A percentile compares a stretch with the other conserved stretches of the same genome.
These are phyloP conservation scores for Trichonephila clavata DNA, from an alignment of 1,140 invertebrate genomes.

Conservation along the genomic window DNA sequence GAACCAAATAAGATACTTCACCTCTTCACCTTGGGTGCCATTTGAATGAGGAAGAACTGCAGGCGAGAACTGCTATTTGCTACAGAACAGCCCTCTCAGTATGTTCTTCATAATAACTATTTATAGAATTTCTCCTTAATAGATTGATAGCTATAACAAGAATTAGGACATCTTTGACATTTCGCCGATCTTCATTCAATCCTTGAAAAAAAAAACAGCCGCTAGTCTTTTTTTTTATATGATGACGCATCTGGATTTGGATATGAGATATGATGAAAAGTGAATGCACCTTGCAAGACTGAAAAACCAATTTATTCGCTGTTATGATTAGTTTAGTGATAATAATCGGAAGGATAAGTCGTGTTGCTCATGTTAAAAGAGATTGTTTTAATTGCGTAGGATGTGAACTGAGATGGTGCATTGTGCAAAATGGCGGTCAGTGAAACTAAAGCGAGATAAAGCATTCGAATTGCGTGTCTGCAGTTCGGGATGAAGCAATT, in stretches of 20 bases:
- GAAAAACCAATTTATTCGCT: not conserved
- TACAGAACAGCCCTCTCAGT: not conserved
- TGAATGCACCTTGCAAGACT: too few relatives aligned
- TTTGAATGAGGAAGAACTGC: not conserved
- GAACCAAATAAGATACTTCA: not conserved
- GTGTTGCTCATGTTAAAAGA: not conserved
- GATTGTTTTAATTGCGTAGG: not conserved
- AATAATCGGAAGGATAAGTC: not conserved
- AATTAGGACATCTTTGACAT: not conserved
- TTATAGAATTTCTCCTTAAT: not conserved
- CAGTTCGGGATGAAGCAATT: not conserved
- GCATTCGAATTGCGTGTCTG: not conserved
- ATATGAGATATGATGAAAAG: too few relatives aligned
- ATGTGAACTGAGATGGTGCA: not conserved
- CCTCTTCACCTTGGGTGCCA: constrained; percentile 1
- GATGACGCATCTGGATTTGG: not conserved
- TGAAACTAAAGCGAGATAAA: not conserved
- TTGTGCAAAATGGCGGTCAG: not conserved
- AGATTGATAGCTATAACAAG: constrained; percentile 1
- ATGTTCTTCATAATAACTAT: not conserved
- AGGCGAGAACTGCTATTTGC: not conserved
- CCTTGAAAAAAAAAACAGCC: not conserved
- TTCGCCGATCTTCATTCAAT: not conserved
- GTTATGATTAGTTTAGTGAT: too few relatives aligned
- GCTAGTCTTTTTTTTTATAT: not conserved